Evolutionary conservation across 2,113 vertebrate species (phyloP).

Genomic region (Xenotilapia longispinis): DNA sequence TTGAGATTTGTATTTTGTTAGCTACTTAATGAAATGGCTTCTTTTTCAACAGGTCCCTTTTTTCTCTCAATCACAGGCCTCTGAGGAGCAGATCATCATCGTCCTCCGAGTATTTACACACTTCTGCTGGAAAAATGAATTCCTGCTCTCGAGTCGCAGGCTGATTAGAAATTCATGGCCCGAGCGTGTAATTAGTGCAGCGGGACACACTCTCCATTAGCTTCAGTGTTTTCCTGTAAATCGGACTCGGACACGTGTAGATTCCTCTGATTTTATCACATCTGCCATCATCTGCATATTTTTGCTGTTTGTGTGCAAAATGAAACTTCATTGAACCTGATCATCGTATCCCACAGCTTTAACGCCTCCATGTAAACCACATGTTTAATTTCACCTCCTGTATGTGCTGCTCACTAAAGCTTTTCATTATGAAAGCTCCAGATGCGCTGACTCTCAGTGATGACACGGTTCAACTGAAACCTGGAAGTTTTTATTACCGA

Average conservation of each 20-base stretch:
- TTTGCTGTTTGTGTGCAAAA: not conserved
- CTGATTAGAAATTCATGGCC: not conserved
- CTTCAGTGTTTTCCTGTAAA: not conserved
- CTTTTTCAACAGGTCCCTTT: constrained; percentile 41
- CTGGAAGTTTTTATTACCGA: not conserved
- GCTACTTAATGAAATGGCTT: constrained; percentile 63
- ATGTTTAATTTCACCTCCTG: not conserved
- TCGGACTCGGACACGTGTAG: not conserved
- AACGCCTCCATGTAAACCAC: not conserved
- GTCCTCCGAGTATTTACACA: not conserved
- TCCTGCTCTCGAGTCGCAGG: not conserved
- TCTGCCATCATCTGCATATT: not conserved
- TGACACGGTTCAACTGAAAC: not conserved
- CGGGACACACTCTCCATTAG: not conserved
- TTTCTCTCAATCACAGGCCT: constrained; percentile 10
- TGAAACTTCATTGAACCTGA: not conserved
- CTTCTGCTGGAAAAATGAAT: not conserved
- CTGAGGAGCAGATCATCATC: not conserved
- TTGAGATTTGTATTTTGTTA: constrained; percentile 70
- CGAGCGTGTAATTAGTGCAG: not conserved
- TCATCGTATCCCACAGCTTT: not conserved
- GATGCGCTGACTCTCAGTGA: not conserved
- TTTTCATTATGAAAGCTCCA: not conserved
- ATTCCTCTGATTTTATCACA: not conserved
- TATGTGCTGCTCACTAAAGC: not conserved